Evolutionary conservation across 2,888 invertebrate genomes (phyloP), one percentile per base, ranked within the genome.

Genomic region (Drosophila algonquin): DNA sequence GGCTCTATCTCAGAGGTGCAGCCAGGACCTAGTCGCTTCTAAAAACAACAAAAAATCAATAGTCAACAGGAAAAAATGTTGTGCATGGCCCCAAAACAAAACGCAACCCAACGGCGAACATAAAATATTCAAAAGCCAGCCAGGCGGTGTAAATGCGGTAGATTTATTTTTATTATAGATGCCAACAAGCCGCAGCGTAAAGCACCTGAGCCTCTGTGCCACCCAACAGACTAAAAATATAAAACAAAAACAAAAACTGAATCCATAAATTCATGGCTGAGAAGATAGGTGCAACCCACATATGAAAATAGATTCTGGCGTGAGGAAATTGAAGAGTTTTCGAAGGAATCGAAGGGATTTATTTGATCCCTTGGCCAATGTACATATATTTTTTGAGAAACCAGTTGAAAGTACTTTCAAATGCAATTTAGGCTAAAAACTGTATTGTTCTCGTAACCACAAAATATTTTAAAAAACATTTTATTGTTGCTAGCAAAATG

Each of bases 41-140:
- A 40, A 9, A 54, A 47, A 21, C 9, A 63, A 72, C 67, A 65
- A 63, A 73, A 80, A 82, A 83, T 82, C 83, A 82, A 85, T 82
- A 81, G 82, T 79, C 81, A 81, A 76, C 81, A 83, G 68, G 65
- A 74, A 76, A 63, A 58, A 64, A 76, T 73, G 72, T 82, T 76
- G 70, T 73, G 72, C 79, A 71, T 72, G 73, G 73, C 62, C 59
- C 40, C n/a, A 40, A 40, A 68, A 67, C 61, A 54, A 80, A 82
- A 80, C 68, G 73, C 65, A 65, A 56, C 73, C 75, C 72, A 71
- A 69, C 76, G 76, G 44, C 63, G 61, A 75, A 64, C 76, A 83
- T 85, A 85, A 85, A 83, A 83, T 83, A 85, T 85, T 83, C 76
- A 83, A 80, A 76, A 80, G 53, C 75, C 83, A 79, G 78, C 80